phyloP scores from a whole-genome alignment of 2,888 invertebrate species.

The Dimorphilus gyrociliatus region DNA sequence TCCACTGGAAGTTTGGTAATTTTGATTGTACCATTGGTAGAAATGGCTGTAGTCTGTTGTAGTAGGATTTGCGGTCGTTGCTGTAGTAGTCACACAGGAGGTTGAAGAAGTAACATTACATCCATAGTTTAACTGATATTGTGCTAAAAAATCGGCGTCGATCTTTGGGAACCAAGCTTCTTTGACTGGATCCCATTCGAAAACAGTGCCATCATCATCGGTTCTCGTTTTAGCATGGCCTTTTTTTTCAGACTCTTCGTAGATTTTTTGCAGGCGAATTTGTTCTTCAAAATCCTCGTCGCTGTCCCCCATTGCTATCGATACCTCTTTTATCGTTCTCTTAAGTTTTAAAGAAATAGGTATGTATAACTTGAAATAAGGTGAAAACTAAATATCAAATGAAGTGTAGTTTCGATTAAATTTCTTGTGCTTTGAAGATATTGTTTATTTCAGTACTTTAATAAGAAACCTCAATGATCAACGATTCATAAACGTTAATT shows the following conservation, averaged over 20 bases:
- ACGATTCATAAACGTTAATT: no score
- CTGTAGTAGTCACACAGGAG: constrained; percentile 1
- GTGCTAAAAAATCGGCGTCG: constrained; percentile 86
- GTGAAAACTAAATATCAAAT: no score
- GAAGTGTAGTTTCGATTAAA: no score
- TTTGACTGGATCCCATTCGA: constrained; percentile 75
- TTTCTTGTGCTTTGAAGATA: no score
- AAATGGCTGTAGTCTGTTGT: neutral
- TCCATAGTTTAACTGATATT: constrained; percentile 79
- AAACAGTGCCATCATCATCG: constrained; percentile 61
- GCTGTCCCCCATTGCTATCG: constrained; percentile 12
- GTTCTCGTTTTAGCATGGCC: constrained; percentile 8
- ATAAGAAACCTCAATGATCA: no score
- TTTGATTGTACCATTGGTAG: constrained; percentile 2
- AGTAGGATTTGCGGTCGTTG: neutral
- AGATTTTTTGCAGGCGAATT: constrained; percentile 17
- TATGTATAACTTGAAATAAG: no score
- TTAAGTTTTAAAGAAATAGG: no score
- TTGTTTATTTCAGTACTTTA: no score
- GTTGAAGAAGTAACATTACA: constrained; percentile 3
- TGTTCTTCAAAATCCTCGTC: constrained; percentile 29
- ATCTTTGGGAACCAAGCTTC: constrained; percentile 93
- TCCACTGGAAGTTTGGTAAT: no score
- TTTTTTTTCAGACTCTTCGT: constrained; percentile 13
- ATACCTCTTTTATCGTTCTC: no score